Evolutionary conservation across 2,888 invertebrate species (phyloP), one percentile per base, ranked within the genome.

Genomic region (Sicus ferrugineus): DNA sequence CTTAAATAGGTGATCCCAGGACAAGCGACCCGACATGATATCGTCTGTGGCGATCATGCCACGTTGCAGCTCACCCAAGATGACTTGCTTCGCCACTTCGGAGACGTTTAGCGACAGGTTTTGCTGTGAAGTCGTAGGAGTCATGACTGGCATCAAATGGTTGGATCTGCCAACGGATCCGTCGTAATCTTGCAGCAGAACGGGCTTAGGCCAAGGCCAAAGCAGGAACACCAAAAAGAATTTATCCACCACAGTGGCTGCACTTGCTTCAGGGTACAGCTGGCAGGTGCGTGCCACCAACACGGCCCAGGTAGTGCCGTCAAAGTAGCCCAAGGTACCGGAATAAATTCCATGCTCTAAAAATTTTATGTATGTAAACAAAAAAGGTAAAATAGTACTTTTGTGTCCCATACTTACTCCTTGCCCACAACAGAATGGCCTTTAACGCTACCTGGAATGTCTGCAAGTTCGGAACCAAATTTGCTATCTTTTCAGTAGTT

Each of bases 231-330:
- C 95, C 48, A 96, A 89, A 87, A 98, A 98, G 88, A 98, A 97
- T 86, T 97, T 97, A 85, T 96, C 93, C 56, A 98, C 92, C 70
- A 98, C 86, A 0, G 94, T 95, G 1, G 97, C 92, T 0, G 97
- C 93, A 23, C 92, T 89, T 1, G 97, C 97, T 84, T 96, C 95
- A 2, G 98, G 98, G 87, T 97, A 98, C 34, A 98, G 87, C 84
- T 98, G 98, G 84, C 97, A 98, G 0, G 96, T 96, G 74, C 97
- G 88, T 0, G 98, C 98, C 0, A 97, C 97, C 65, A 98, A 87
- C 94, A 98, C 97, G 3, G 98, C 97, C 98, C 98, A 98, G 0
- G 96, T 96, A 7, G 98, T 96, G 70, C 98, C 98, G 67, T 96
- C 97, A 38, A 98, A 89, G 86, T 96, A 98, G 61, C 98, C 98